Percentiles rank a stretch among this genome's conserved stretches.
Evolutionary conservation across 2,113 vertebrate species (phyloP).

Genomic region (Osmerus eperlanus): DNA sequence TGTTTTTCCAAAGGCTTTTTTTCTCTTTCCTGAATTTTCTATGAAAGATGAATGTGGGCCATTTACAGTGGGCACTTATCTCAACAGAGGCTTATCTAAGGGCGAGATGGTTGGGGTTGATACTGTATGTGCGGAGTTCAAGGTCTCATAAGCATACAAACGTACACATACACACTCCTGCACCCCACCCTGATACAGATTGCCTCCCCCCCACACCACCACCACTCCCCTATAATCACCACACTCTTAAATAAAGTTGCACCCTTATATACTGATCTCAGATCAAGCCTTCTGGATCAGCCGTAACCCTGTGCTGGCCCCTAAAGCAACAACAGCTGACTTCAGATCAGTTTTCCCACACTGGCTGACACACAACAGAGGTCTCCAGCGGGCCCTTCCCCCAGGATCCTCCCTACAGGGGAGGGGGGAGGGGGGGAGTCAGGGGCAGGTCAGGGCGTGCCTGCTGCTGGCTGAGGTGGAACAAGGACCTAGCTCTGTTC

Average conservation of each 20-base stretch:
- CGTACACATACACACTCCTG: not conserved
- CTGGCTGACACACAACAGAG: too few species aligned
- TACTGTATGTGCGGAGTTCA: slow-evolving; percentile 13
- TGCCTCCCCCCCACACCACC: slow-evolving; percentile 37
- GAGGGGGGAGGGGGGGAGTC: too few species aligned
- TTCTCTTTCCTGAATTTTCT: not conserved
- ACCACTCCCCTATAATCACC: not conserved
- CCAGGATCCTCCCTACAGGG: too few species aligned
- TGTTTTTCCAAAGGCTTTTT: not conserved
- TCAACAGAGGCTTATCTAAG: not conserved
- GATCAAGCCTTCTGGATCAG: not conserved
- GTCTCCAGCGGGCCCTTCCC: too few species aligned
- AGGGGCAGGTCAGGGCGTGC: slow-evolving; percentile 31
- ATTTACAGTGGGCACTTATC: slow-evolving; percentile 31
- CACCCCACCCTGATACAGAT: slow-evolving; percentile 53
- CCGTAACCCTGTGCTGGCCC: too few species aligned
- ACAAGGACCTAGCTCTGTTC: too few species aligned
- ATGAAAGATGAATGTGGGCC: slow-evolving; percentile 44
- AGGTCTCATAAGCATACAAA: slow-evolving; percentile 17
- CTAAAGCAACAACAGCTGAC: too few species aligned
- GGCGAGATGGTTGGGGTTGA: slow-evolving; percentile 12
- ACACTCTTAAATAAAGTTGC: not conserved
- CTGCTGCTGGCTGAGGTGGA: too few species aligned
- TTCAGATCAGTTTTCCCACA: too few species aligned
- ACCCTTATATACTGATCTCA: not conserved